phyloP scores from a whole-genome alignment of 2,888 invertebrate genomes.

The Sinodicranocentrus sp. region DNA sequence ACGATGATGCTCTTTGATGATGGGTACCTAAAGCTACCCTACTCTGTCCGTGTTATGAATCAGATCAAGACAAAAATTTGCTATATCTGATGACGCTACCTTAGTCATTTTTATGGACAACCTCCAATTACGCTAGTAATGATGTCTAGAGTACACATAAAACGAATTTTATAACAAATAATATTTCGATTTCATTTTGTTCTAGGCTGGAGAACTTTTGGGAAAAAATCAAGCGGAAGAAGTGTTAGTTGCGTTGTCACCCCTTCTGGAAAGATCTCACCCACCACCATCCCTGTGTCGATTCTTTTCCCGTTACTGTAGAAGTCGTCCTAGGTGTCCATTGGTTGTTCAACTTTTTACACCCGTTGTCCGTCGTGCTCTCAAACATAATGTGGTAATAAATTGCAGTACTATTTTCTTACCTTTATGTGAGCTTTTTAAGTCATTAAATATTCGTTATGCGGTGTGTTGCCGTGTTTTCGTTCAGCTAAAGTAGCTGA shows the following conservation, averaged over 20 bases:
- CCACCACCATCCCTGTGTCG: constrained; percentile 83
- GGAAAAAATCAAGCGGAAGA: constrained; percentile 80
- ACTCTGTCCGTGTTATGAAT: too few species aligned
- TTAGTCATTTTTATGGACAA: too few species aligned
- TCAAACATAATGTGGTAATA: constrained; percentile 86
- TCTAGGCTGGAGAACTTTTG: constrained; percentile 79
- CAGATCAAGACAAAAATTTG: too few species aligned
- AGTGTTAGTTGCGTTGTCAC: constrained; percentile 82
- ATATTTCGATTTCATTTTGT: constrained; percentile 41
- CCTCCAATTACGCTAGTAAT: too few species aligned
- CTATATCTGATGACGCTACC: too few species aligned
- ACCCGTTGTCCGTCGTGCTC: constrained; percentile 87
- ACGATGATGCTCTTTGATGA: too few species aligned
- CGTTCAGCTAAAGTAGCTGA: too few species aligned
- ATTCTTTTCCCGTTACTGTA: constrained; percentile 83
- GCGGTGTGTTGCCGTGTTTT: too few species aligned
- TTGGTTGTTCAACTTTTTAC: constrained; percentile 85
- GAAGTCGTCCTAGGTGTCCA: constrained; percentile 84
- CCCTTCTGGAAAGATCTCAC: constrained; percentile 84
- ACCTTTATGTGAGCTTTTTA: neutral
- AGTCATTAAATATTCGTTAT: too few species aligned
- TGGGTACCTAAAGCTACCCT: too few species aligned
- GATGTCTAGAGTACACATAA: too few species aligned
- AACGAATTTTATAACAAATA: too few species aligned
- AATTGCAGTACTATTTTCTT: constrained; percentile 71